These are phyloP conservation scores for Xestia rhomboidea DNA, from an alignment of 2,888 invertebrate species.

Conservation along the genomic window DNA sequence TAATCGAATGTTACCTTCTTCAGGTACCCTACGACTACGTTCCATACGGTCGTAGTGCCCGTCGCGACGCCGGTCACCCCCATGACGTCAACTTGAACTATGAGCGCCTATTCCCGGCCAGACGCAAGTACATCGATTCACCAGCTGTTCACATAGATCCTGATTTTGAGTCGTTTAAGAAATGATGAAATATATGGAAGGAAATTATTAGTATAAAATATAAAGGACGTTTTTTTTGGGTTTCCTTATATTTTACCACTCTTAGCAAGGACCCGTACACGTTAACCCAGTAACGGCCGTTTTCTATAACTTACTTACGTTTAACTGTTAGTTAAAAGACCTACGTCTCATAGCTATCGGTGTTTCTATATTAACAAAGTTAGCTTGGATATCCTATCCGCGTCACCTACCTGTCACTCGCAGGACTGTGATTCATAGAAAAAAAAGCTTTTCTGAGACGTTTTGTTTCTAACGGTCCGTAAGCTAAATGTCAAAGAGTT, in stretches of 20 bases:
- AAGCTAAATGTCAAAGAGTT: too few relatives aligned
- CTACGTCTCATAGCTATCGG: too few relatives aligned
- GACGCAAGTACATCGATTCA: conserved; percentile 76
- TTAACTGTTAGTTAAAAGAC: too few relatives aligned
- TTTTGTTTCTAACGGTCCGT: too few relatives aligned
- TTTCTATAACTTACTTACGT: too few relatives aligned
- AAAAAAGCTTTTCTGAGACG: too few relatives aligned
- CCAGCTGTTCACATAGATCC: conserved; percentile 24
- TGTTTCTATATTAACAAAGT: too few relatives aligned
- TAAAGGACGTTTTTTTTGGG: not conserved
- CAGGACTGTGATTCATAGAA: too few relatives aligned
- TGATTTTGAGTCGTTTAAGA: conserved; percentile 22
- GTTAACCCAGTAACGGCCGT: not conserved
- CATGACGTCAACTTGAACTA: conserved; percentile 81
- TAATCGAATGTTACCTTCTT: not conserved
- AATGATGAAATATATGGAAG: conserved; percentile 18
- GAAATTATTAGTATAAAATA: conserved; percentile 12
- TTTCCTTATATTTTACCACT: not conserved
- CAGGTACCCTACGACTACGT: conserved; percentile 88
- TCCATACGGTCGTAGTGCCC: conserved; percentile 76
- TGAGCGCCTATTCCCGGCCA: conserved; percentile 79
- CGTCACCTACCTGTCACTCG: too few relatives aligned
- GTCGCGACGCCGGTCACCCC: conserved; percentile 69
- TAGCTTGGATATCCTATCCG: too few relatives aligned
- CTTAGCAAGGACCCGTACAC: not conserved